Evolutionary conservation across 2,113 vertebrate genomes (phyloP), one percentile per base, ranked within the genome.

Genomic region (Desmodus rotundus): DNA sequence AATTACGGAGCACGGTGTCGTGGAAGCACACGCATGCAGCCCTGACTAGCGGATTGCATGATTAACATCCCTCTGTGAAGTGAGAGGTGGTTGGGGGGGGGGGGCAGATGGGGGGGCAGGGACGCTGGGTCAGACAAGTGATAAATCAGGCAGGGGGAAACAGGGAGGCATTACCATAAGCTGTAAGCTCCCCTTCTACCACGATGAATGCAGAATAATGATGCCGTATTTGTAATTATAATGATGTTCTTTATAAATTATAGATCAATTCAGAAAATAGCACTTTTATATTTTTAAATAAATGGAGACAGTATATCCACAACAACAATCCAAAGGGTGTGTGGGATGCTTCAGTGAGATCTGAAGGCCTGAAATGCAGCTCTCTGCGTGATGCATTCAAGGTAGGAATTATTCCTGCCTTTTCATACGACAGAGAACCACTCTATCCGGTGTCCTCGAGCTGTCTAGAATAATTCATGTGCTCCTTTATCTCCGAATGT

Each of bases 251-350:
- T 84, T 94, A 89, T 87, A 88, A 70, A 91, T 76, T 95, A 93
- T 16, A 93, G 95, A 95, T 72, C 90, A 93, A 58, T 4, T 95
- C 91, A 63, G 96, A 97, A 95, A 89, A 93, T 33, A 92, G 84
- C n/a, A 47, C 67, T 94, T 95, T 95, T 89, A 52, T 80, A 84
- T 95, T 97, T 96, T 89, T 58, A 95, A 58, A 28, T 97, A 92
- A 98, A 90, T 3, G 31, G 56, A 58, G 65, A 86, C 45, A 65
- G 78, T 45, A 76, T 77, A 68, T 38, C 92, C 93, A 95, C 96
- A 93, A 89, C 41, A 86, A 36, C 11, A 72, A 82, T 7, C 56
- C 52, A 91, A 76, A 56, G n/a, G 24, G 19, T 41, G 16, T 0
- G 0, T 28, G 33, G 58, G 70, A 76, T 92, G 28, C 54, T 24